phyloP scores from a whole-genome alignment of 1,140 invertebrate species.

The Euura lappo region DNA sequence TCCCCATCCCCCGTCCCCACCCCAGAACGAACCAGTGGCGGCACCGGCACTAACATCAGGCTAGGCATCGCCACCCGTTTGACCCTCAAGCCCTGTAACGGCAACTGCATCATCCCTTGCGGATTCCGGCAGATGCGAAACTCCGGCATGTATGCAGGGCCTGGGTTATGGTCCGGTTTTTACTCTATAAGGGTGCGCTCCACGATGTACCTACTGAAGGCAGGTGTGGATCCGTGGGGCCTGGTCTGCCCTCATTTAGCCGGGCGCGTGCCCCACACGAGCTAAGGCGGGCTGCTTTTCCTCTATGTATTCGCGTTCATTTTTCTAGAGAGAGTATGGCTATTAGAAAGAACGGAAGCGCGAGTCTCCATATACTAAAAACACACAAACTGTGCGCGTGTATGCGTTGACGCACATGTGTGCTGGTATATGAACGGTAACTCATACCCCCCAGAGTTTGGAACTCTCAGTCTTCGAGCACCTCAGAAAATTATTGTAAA shows the following conservation, averaged over 20 bases:
- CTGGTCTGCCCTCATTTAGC: constrained; percentile 26
- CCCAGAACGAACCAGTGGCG: not conserved
- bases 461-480: too few species aligned
- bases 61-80: not conserved
- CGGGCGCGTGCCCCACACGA: constrained; percentile 61
- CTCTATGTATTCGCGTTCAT: too few species aligned
- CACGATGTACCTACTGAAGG: constrained; percentile 39
- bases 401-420: too few species aligned
- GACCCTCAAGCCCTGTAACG: not conserved
- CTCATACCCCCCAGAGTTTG: not conserved
- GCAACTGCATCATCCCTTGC: constrained; percentile 44
- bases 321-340: too few species aligned
- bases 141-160: not conserved
- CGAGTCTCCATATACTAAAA: too few species aligned
- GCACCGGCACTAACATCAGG: not conserved
- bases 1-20: too few species aligned
- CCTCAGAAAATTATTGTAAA: not conserved
- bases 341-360: too few species aligned
- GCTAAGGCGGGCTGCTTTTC: constrained; percentile 54
- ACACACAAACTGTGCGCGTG: too few species aligned
- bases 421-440: too few species aligned
- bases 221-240: constrained; percentile 49
- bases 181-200: constrained; percentile 46
- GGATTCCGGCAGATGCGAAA: constrained; percentile 57
- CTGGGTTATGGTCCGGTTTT: constrained; percentile 31